Evolutionary conservation across 2,113 vertebrate species (phyloP).

Genomic region (Aegotheles bennettii): DNA sequence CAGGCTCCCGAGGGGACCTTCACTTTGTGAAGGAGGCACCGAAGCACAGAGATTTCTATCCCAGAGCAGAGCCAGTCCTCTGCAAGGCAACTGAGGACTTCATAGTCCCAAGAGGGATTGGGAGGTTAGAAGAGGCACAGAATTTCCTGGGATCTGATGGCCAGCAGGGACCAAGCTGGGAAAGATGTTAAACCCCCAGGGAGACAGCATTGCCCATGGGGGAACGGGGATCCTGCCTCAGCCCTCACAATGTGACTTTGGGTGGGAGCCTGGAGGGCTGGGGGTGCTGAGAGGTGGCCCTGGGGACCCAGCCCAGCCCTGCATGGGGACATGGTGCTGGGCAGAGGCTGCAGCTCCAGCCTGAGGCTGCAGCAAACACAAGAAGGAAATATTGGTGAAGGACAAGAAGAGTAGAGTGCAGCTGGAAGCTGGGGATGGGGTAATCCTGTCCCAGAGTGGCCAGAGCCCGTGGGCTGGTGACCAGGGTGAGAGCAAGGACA

Average conservation of each 20-base stretch:
- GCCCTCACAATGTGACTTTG: neutral
- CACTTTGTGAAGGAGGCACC: fast-evolving
- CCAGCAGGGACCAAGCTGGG: neutral
- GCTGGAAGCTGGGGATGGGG: neutral
- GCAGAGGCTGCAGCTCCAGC: neutral
- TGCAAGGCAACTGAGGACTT: fast-evolving
- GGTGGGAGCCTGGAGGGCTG: neutral
- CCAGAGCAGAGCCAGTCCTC: neutral
- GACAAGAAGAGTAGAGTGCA: fast-evolving
- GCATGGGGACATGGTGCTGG: neutral
- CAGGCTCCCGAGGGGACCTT: neutral
- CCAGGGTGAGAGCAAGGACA: neutral
- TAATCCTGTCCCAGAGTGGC: neutral
- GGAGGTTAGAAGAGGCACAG: neutral
- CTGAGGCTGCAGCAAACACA: neutral
- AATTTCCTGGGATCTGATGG: neutral
- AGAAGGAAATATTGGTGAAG: neutral
- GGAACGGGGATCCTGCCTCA: neutral
- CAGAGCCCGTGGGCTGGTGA: neutral
- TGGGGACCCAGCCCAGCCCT: neutral
- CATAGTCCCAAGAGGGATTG: no score
- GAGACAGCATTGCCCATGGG: fast-evolving
- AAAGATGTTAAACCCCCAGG: neutral
- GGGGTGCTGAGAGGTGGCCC: neutral
- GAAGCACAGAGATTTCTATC: neutral